Conservation (phyloP, 2,888 invertebrate species). For the Andrena hattorfiana region DNA sequence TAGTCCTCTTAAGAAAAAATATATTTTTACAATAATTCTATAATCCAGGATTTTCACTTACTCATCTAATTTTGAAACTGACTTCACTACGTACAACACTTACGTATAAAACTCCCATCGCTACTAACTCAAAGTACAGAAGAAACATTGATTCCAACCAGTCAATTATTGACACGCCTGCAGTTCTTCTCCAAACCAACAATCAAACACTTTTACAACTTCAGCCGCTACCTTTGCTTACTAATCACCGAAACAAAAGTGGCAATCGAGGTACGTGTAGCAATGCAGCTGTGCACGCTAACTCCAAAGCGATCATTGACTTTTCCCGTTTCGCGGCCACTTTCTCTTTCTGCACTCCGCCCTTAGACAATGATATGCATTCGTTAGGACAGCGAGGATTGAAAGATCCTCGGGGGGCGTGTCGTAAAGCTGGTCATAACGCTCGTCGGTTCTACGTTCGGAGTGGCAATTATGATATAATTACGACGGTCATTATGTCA, state of each 20-base stretch:
- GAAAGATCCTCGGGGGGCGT: slow-evolving; percentile 47
- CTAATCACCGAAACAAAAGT: slow-evolving; percentile 23
- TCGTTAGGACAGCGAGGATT: slow-evolving; percentile 26
- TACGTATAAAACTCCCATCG: background rate
- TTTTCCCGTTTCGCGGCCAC: slow-evolving; percentile 23
- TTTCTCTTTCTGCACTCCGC: slow-evolving; percentile 31
- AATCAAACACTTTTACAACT: slow-evolving; percentile 9
- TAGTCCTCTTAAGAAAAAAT: too few species aligned
- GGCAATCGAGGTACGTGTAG: background rate
- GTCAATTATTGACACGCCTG: background rate
- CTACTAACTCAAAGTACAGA: background rate
- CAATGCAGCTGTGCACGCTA: slow-evolving; percentile 1
- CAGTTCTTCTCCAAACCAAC: slow-evolving; percentile 1
- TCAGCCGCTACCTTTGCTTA: background rate
- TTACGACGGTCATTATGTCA: slow-evolving; percentile 49
- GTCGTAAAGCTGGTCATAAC: slow-evolving; percentile 33
- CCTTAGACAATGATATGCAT: slow-evolving; percentile 30
- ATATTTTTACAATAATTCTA: too few species aligned
- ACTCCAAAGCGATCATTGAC: slow-evolving; percentile 18
- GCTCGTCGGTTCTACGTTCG: slow-evolving; percentile 11
- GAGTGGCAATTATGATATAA: slow-evolving; percentile 58
- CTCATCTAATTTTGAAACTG: too few species aligned
- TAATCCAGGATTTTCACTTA: too few species aligned
- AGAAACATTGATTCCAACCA: background rate
- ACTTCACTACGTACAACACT: too few species aligned